A percentile compares a stretch with the other conserved stretches of the same genome.
These are phyloP conservation scores for Stylophora pistillata DNA, from an alignment of 64 coral and sea anemone genomes.

Conservation along the genomic window DNA sequence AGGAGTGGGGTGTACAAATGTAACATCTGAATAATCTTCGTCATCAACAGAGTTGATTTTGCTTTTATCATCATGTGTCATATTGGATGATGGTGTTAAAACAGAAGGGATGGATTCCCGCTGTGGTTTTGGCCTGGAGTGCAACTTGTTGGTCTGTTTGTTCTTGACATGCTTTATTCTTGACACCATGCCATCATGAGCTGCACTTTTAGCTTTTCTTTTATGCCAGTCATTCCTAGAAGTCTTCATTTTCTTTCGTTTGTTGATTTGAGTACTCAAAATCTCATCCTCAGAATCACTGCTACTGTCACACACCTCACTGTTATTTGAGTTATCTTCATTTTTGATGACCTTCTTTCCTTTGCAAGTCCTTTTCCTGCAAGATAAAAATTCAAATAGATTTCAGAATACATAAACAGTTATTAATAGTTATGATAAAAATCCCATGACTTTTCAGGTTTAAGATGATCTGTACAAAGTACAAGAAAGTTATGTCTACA, in stretches of 20 bases:
- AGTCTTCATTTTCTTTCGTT: neutral
- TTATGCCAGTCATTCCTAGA: neutral
- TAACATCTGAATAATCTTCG: neutral
- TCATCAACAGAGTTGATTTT: slow-evolving; percentile 4
- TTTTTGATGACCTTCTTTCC: slow-evolving; percentile 3
- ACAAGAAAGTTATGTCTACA: too few relatives aligned
- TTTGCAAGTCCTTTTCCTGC: neutral
- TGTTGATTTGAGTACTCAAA: neutral
- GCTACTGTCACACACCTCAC: slow-evolving; percentile 22
- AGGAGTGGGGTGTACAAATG: slow-evolving; percentile 24
- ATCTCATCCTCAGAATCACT: slow-evolving; percentile 37
- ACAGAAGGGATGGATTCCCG: neutral
- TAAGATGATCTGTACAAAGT: too few relatives aligned
- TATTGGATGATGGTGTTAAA: neutral
- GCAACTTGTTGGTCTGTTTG: neutral
- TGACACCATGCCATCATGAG: neutral
- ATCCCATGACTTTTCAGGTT: too few relatives aligned
- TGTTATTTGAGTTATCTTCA: neutral
- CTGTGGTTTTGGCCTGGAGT: neutral
- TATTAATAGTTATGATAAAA: too few relatives aligned
- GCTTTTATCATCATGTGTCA: neutral
- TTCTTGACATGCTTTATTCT: neutral
- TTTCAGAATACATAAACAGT: too few relatives aligned
- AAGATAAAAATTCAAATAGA: neutral
- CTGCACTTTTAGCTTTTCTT: neutral